Evolutionary conservation across 1,140 invertebrate genomes (phyloP), one percentile per base, ranked within the genome.

Genomic region (Carposina sasakii): DNA sequence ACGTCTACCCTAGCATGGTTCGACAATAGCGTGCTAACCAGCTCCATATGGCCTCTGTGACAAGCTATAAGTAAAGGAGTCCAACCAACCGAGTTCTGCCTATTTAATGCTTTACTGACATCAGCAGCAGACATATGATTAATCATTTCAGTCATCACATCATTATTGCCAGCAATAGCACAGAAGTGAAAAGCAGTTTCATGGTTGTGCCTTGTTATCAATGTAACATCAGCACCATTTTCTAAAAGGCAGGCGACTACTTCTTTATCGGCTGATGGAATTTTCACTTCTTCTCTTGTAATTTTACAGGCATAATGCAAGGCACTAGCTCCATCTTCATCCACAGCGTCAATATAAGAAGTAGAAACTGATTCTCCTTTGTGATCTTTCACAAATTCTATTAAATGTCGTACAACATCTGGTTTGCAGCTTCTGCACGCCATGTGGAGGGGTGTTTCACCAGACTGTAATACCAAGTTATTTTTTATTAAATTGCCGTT

Each of bases 1-100:
- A 99, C 97, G 82, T 99, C 98, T 5, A 99, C 98, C 71, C 98
- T 91, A 1, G 97, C 98, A 78, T 98, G 95, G 74, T 97, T 96
- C 17, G 91, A 87, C 34, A 98, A 84, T 23, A 98, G 87, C 42
- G 92, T 97, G 60, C 91, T 95, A 0, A 97, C 93, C 56, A 96
- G 87, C 68, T 95, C 92, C 88, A 92, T 92, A 64, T 94, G 93
- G 10, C 92, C 91, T 63, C 87, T 82, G 70, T 95, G 89, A 54
- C 93, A 92, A 9, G 98, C 98, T 52, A 99, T 96, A 17, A 99
- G 85, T 44, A 99, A 85, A 2, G 98, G 97, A 0, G 97, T 98
- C 96, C 98, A 99, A 1, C 98, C 98, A 47, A 93, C 89, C 2
- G 90, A 89, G 19, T 95, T 94, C 70, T 99, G 97, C 67, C 92